These are phyloP conservation scores for Branchipolynoe longqiensis DNA, from an alignment of 2,888 invertebrate genomes.

Conservation along the genomic window DNA sequence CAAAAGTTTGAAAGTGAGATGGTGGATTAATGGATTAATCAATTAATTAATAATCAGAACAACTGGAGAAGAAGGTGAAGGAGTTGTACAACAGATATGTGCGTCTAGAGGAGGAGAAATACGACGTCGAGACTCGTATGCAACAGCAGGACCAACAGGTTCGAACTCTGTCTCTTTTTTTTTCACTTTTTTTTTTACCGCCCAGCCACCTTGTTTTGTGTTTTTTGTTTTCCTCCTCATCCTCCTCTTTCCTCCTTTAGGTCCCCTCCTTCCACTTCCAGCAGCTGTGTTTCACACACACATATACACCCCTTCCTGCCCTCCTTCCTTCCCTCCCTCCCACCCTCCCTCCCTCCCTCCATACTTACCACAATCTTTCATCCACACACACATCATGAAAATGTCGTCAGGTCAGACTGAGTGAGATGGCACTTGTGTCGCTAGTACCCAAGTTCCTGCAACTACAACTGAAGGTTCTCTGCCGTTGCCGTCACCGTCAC, in stretches of 20 bases:
- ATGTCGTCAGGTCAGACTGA: too few relatives aligned
- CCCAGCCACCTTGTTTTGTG: background rate
- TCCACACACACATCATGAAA: too few relatives aligned
- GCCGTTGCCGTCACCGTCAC: too few relatives aligned
- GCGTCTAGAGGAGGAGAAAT: conserved; percentile 98
- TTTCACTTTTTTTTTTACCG: conserved; percentile 10
- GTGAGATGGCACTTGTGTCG: too few relatives aligned
- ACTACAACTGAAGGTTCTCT: too few relatives aligned
- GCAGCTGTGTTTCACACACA: conserved; percentile 18
- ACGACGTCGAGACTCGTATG: conserved; percentile 98
- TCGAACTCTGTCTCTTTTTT: conserved; percentile 11
- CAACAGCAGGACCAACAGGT: conserved; percentile 98
- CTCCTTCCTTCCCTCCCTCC: background rate
- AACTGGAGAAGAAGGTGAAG: conserved; percentile 96
- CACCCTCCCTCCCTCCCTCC: background rate
- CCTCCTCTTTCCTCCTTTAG: background rate
- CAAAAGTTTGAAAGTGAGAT: too few relatives aligned
- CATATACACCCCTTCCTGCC: too few relatives aligned
- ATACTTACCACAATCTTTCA: too few relatives aligned
- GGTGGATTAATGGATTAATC: too few relatives aligned
- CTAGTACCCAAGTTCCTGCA: too few relatives aligned
- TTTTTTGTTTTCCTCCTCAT: background rate
- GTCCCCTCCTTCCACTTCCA: conserved; percentile 6
- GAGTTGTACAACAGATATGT: conserved; percentile 95
- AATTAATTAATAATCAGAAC: conserved; percentile 85